Percentiles rank a stretch among this genome's conserved stretches.
phyloP scores from a whole-genome alignment of 1,140 invertebrate species.

The Rhizoglyphus robini region DNA sequence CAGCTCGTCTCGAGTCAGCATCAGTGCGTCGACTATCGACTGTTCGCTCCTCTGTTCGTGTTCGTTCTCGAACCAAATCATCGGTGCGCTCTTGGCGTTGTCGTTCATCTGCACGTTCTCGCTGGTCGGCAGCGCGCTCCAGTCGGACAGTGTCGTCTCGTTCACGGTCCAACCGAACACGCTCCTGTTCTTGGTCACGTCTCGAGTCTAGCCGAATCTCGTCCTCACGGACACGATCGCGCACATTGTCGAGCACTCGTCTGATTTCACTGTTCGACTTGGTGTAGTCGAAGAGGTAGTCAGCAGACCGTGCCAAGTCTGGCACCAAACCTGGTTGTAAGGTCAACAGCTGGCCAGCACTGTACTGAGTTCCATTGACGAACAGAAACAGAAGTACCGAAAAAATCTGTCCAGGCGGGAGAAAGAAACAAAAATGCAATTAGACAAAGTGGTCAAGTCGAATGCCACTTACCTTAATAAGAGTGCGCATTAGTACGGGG shows the following conservation, averaged over 20 bases:
- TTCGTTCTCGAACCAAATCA: neutral
- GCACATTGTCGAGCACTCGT: neutral
- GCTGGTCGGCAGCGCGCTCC: constrained; percentile 1
- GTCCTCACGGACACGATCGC: neutral
- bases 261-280: neutral
- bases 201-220: neutral
- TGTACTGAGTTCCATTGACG: neutral
- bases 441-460: neutral
- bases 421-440: neutral
- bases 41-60: neutral
- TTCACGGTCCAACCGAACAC: neutral
- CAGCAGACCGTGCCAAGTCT: neutral
- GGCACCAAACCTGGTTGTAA: neutral
- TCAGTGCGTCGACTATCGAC: neutral
- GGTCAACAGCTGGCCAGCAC: neutral
- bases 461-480: neutral
- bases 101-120: neutral
- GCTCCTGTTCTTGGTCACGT: neutral
- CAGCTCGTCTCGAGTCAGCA: neutral
- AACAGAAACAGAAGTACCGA: neutral
- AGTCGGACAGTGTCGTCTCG: neutral
- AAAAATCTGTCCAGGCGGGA: neutral
- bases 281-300: neutral
- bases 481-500: neutral
- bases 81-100: neutral